Evolutionary conservation across 2,113 vertebrate species (phyloP).

Genomic region (Cichladusa arquata): DNA sequence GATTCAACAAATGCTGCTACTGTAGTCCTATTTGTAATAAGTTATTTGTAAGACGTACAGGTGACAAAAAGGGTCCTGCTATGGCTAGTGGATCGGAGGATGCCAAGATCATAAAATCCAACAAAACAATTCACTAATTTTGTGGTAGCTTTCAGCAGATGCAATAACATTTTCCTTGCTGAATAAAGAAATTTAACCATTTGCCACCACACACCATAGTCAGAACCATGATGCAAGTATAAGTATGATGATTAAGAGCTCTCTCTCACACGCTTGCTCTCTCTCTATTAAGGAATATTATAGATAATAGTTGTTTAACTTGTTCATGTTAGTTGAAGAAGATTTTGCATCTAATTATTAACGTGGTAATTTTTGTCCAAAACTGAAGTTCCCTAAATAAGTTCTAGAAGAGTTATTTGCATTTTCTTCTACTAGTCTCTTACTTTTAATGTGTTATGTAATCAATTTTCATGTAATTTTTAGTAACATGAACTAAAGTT

Average conservation of each 20-base stretch:
- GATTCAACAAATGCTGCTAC: conserved; percentile 37
- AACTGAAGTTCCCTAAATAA: conserved; percentile 56
- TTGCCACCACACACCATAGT: conserved; percentile 72
- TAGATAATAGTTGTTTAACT: conserved; percentile 50
- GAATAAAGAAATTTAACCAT: conserved; percentile 54
- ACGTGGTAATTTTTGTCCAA: conserved; percentile 56
- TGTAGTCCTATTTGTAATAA: conserved; percentile 42
- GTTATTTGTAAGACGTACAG: conserved; percentile 53
- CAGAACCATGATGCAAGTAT: conserved; percentile 62
- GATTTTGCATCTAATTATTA: conserved; percentile 58
- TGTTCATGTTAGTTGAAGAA: conserved; percentile 51
- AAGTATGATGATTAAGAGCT: conserved; percentile 58
- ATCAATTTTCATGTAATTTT: conserved; percentile 74
- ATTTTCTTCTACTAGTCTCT: conserved; percentile 58
- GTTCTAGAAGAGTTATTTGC: conserved; percentile 33
- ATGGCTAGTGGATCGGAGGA: conserved; percentile 67
- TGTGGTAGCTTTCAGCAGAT: conserved; percentile 67
- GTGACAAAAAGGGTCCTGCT: conserved; percentile 69
- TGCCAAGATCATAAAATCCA: conserved; percentile 65
- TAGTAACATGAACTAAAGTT: conserved; percentile 85
- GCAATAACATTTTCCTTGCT: conserved; percentile 21
- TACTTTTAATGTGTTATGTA: conserved; percentile 55
- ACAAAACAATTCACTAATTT: conserved; percentile 64
- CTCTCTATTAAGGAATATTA: conserved; percentile 41
- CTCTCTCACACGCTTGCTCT: conserved; percentile 20